Conservation (phyloP, 2,113 vertebrate species). For the Heloderma charlesbogerti region DNA sequence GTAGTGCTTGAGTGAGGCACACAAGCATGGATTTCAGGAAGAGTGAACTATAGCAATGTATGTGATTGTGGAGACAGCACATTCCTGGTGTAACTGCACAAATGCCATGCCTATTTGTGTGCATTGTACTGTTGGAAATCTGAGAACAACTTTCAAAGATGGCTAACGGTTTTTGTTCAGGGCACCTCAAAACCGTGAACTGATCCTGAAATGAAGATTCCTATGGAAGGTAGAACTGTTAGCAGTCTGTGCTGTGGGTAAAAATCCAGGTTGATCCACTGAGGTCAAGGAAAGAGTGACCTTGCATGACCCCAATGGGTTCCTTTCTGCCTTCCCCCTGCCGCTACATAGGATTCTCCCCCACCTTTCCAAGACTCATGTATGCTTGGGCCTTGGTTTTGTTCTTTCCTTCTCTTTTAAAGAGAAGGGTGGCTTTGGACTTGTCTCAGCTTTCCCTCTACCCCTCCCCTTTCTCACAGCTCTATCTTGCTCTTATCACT, state of each 20-base stretch:
- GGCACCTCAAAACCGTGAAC: no score
- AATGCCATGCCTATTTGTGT: neutral
- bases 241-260: neutral
- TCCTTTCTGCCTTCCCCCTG: neutral
- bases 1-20: neutral
- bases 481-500: neutral
- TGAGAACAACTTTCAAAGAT: neutral
- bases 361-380: neutral
- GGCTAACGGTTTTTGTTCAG: no score
- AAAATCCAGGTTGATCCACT: neutral
- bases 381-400: neutral
- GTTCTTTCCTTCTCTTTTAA: neutral
- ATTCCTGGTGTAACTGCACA: neutral
- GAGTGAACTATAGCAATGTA: neutral
- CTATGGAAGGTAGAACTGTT: neutral
- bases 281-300: neutral
- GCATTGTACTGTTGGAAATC: neutral
- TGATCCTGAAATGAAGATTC: no score
- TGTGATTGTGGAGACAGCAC: neutral
- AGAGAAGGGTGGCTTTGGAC: neutral
- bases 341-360: neutral
- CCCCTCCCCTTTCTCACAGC: neutral
- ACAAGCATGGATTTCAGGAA: neutral
- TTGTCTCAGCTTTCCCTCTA: neutral
- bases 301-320: neutral